These are phyloP conservation scores for Pocillopora meandrina DNA, from an alignment of 92 coral and sea anemone genomes.

Conservation along the genomic window DNA sequence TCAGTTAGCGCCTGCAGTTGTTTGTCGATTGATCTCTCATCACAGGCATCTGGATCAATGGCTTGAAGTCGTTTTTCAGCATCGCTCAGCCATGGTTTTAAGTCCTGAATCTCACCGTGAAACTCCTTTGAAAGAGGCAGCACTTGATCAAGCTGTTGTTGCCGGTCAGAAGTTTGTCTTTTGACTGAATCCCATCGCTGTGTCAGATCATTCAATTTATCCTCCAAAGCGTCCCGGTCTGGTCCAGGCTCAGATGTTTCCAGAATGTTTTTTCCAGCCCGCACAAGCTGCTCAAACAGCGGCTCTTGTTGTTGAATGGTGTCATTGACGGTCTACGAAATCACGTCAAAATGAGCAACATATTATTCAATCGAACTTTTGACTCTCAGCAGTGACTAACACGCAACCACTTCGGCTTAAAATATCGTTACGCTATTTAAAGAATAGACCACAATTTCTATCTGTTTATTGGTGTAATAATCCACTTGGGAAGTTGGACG, in stretches of 20 bases:
- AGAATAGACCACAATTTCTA: too few species aligned
- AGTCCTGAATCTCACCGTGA: constrained; percentile 70
- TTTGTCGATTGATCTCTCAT: constrained; percentile 76
- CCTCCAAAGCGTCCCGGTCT: constrained; percentile 87
- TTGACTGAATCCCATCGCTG: constrained; percentile 83
- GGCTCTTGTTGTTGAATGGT: constrained; percentile 83
- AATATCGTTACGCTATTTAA: too few species aligned
- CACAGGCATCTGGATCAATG: constrained; percentile 74
- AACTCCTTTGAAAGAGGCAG: constrained; percentile 91
- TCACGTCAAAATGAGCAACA: neutral
- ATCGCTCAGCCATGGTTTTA: constrained; percentile 87
- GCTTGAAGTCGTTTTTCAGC: constrained; percentile 76
- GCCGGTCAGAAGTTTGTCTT: constrained; percentile 80
- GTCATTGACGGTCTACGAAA: constrained; percentile 74
- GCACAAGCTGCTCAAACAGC: constrained; percentile 83
- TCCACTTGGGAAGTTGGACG: too few species aligned
- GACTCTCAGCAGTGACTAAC: neutral
- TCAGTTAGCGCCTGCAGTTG: constrained; percentile 72
- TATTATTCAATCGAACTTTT: neutral
- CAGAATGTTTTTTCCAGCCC: constrained; percentile 76
- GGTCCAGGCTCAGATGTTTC: constrained; percentile 97
- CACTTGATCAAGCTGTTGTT: constrained; percentile 80
- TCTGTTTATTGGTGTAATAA: too few species aligned
- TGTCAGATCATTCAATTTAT: constrained; percentile 84
- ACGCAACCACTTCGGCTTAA: neutral